A percentile compares a stretch with the other conserved stretches of the same genome.
Evolutionary conservation across 1,140 invertebrate species (phyloP).

Genomic region (Trichonephila clavata): DNA sequence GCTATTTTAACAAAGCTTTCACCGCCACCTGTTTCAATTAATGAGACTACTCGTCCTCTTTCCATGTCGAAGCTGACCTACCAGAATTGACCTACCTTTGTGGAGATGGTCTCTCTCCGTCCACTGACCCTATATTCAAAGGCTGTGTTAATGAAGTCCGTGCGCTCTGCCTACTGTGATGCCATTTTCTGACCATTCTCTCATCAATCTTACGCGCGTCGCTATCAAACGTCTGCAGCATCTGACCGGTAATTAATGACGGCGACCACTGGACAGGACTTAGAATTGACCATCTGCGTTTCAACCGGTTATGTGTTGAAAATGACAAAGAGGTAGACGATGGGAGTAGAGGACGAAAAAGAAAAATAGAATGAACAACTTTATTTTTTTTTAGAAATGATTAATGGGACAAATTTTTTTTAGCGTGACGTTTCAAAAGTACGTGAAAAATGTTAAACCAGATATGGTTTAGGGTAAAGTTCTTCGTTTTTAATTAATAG

Average conservation of each 20-base stretch:
- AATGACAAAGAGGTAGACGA: slow-evolving; percentile 19
- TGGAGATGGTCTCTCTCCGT: background rate
- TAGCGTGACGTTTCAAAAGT: no score
- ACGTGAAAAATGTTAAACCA: no score
- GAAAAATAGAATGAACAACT: background rate
- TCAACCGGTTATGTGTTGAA: background rate
- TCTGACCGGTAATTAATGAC: slow-evolving; percentile 44
- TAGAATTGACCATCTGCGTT: background rate
- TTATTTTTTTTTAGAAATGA: background rate
- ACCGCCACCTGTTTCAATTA: background rate
- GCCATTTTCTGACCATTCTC: slow-evolving; percentile 30
- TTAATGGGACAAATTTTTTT: background rate
- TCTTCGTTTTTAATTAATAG: no score
- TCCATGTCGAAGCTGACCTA: background rate
- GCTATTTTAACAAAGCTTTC: background rate
- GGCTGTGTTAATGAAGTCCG: slow-evolving; percentile 21
- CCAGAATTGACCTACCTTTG: slow-evolving; percentile 17
- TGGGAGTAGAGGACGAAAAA: background rate
- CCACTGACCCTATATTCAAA: slow-evolving; percentile 25
- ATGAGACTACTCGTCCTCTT: background rate
- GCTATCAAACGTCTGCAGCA: slow-evolving; percentile 27
- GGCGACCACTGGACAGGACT: background rate
- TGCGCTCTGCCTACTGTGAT: background rate
- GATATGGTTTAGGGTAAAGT: no score
- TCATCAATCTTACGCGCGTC: slow-evolving; percentile 36